A percentile compares a stretch with the other conserved stretches of the same genome.
Evolutionary conservation across 2,888 invertebrate genomes (phyloP).

Genomic region (Abrostola triplasia): DNA sequence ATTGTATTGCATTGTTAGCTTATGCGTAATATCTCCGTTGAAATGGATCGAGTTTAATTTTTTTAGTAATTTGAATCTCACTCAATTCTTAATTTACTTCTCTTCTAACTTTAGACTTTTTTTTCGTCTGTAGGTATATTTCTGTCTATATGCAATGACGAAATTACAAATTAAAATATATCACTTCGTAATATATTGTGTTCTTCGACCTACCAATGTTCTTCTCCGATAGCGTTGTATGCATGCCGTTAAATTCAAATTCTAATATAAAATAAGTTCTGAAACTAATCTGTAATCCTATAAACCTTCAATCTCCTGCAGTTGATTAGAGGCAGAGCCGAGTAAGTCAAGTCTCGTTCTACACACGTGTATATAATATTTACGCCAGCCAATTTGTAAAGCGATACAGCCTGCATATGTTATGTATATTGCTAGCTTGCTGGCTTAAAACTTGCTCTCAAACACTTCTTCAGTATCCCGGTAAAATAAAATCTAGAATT

Average conservation of each 20-base stretch:
- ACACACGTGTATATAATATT: not conserved
- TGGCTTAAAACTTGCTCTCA: no score
- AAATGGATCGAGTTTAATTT: not conserved
- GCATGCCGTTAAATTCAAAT: not conserved
- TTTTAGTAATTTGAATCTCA: no score
- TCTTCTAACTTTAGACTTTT: no score
- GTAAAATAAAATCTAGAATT: no score
- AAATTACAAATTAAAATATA: no score
- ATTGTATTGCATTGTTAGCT: not conserved
- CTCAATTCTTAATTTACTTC: no score
- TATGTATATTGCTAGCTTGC: not conserved
- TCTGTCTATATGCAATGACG: no score
- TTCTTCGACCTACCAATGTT: no score
- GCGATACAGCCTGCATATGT: not conserved
- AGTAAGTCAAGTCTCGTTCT: not conserved
- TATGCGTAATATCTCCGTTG: not conserved
- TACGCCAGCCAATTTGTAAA: not conserved
- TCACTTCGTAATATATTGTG: no score
- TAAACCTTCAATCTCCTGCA: not conserved
- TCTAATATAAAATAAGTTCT: not conserved
- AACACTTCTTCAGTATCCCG: no score
- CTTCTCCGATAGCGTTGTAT: no score
- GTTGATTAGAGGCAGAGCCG: not conserved
- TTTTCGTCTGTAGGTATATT: no score
- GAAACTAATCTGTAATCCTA: not conserved